Evolutionary conservation across 2,113 vertebrate genomes (phyloP).

Genomic region (Rissa tridactyla): DNA sequence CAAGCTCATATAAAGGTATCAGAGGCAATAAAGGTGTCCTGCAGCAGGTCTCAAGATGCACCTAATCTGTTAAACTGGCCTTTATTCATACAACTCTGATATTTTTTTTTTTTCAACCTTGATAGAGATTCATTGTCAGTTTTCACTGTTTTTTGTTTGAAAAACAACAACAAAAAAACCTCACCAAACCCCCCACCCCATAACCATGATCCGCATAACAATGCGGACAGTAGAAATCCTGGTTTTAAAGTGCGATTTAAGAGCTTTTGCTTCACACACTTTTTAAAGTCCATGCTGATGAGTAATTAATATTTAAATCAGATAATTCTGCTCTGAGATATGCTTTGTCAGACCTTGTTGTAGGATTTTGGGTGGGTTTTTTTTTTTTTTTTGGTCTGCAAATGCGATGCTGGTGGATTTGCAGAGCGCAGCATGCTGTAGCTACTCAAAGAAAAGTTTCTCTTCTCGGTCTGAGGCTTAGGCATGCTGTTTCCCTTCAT

Average conservation of each 20-base stretch:
- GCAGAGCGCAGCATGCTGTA: background rate
- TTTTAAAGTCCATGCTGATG: background rate
- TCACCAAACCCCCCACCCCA: too few relatives aligned
- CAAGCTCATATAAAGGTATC: background rate
- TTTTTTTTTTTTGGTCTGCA: background rate
- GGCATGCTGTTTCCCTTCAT: constrained; percentile 6
- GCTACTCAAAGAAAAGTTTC: background rate
- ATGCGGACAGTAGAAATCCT: background rate
- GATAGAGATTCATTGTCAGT: background rate
- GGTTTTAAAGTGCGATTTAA: constrained; percentile 20
- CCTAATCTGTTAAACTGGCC: background rate
- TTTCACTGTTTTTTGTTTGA: background rate
- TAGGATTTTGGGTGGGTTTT: background rate
- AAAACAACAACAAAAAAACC: background rate
- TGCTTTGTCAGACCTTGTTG: constrained; percentile 18
- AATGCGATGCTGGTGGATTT: background rate
- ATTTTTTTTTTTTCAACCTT: background rate
- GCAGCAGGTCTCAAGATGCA: background rate
- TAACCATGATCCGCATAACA: background rate
- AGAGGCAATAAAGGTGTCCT: background rate
- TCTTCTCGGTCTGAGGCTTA: background rate
- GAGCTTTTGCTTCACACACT: background rate
- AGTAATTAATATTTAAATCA: constrained; percentile 47
- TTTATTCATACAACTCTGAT: background rate
- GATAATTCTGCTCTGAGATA: constrained; percentile 8